A percentile compares a stretch with the other conserved stretches of the same genome.
These are phyloP conservation scores for Capitella teleta DNA, from an alignment of 1,140 invertebrate species.

Conservation along the genomic window DNA sequence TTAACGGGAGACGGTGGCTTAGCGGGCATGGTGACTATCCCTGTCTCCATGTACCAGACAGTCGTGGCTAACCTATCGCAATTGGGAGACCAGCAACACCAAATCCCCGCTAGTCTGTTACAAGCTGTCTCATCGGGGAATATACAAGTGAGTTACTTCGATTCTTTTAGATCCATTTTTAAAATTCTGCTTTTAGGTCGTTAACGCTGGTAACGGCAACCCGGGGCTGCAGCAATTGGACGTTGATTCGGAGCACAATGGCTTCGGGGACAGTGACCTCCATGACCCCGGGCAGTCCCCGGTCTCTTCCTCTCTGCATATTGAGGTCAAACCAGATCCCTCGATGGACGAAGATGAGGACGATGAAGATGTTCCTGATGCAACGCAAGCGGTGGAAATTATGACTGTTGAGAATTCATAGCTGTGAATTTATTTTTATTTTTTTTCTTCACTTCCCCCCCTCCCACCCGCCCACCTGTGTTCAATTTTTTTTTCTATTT, in stretches of 20 bases:
- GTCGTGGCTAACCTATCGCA: conserved; percentile 85
- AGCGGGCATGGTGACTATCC: conserved; percentile 85
- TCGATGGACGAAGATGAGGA: neutral
- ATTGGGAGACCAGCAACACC: conserved; percentile 29
- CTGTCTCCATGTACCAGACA: conserved; percentile 91
- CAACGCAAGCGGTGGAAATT: conserved; percentile 27
- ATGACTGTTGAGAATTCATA: conserved; percentile 23
- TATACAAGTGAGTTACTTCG: no score
- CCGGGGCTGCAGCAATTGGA: neutral
- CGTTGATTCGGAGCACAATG: neutral
- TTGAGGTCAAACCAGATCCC: no score
- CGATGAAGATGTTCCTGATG: conserved; percentile 24
- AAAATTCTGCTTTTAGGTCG: no score
- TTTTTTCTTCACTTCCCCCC: no score
- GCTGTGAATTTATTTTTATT: no score
- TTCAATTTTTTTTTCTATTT: no score
- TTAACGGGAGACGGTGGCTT: conserved; percentile 69
- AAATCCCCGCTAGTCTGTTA: neutral
- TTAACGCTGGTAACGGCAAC: neutral
- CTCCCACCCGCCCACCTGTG: no score
- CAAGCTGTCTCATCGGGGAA: neutral
- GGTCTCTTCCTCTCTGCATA: neutral
- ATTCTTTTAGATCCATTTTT: no score
- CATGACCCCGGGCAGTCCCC: neutral
- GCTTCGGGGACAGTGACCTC: neutral